Conservation (phyloP, 2,888 invertebrate genomes). For the Nezara viridula region DNA sequence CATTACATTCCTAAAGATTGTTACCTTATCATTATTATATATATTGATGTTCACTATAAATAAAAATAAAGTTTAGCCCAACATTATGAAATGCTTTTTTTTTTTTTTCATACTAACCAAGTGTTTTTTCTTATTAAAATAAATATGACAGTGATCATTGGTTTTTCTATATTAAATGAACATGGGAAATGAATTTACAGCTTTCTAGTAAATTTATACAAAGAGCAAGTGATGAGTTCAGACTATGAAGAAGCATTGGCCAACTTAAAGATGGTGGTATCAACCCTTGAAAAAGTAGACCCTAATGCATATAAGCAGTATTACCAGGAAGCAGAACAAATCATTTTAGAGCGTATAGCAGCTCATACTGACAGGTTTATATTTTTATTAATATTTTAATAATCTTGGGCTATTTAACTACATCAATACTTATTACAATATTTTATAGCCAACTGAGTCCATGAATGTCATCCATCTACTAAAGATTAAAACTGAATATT, state of each 20-base stretch:
- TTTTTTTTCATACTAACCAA: no score
- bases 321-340: background rate
- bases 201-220: background rate
- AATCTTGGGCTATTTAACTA: background rate
- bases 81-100: no score
- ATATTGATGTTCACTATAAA: background rate
- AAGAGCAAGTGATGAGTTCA: background rate
- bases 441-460: background rate
- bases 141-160: background rate
- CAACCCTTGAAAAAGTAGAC: background rate
- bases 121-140: no score
- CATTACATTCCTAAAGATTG: no score
- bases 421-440: background rate
- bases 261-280: constrained; percentile 10
- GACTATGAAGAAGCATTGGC: background rate
- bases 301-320: background rate
- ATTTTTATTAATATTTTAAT: background rate
- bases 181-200: background rate
- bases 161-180: background rate
- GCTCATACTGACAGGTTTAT: constrained; percentile 16
- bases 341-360: background rate
- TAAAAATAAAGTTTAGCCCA: no score
- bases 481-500: background rate
- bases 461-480: background rate
- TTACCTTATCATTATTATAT: no score